phyloP scores from a whole-genome alignment of 2,113 vertebrate genomes.

The Orthonyx spaldingii region DNA sequence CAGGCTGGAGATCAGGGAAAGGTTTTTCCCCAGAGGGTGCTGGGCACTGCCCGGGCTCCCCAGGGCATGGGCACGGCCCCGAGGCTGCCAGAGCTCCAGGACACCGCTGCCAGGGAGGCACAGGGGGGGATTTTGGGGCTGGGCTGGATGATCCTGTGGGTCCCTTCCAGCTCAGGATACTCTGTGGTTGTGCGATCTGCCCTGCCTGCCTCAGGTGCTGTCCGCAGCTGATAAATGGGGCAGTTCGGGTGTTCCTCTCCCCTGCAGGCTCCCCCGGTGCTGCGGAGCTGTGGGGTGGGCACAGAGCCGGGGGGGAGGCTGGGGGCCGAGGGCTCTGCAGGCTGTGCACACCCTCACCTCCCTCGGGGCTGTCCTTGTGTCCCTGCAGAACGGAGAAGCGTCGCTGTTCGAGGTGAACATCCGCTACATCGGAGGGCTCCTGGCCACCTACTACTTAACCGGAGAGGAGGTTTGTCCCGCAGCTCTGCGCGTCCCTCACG shows the following conservation, averaged over 20 bases:
- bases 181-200: not conserved
- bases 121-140: not conserved
- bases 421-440: conserved; percentile 91
- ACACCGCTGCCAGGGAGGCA: not conserved
- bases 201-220: not conserved
- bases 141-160: not conserved
- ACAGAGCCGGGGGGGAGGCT: not conserved
- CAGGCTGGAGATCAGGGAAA: not conserved
- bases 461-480: conserved; percentile 84
- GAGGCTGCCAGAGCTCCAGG: not conserved
- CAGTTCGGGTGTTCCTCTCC: not conserved
- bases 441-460: conserved; percentile 87
- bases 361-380: not conserved
- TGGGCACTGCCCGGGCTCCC: not conserved
- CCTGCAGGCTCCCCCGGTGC: not conserved
- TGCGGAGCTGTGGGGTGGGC: not conserved
- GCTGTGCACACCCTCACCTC: not conserved
- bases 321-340: not conserved
- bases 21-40: not conserved
- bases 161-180: not conserved
- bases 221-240: not conserved
- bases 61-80: not conserved
- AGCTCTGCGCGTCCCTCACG: not conserved
- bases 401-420: conserved; percentile 99
- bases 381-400: conserved; percentile 88